Evolutionary conservation across 2,797 vertebrate species (phyloP), one percentile per base, ranked within the genome.

Genomic region (Hybognathus amarus): DNA sequence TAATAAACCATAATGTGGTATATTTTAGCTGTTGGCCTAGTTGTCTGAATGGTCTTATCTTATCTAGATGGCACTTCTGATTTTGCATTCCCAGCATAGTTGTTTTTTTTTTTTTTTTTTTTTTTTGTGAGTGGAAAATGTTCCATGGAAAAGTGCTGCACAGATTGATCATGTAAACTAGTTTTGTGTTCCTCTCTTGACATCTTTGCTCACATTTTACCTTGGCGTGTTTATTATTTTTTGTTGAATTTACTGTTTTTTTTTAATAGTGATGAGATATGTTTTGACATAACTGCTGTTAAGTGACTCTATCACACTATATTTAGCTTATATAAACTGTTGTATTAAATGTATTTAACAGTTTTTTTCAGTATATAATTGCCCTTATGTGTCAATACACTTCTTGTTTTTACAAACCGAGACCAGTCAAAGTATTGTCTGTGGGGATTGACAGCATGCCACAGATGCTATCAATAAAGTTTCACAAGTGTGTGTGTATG

Each of bases 131-230:
- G 24, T 22, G 42, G 3, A 66, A n/a, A 66, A n/a, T 10, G 27
- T 36, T 64, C 6, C 61, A 66, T 66, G 59, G 76, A 78, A 78
- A 77, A 66, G n/a, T 45, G 24, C 38, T 42, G 75, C n/a, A 45
- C 33, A 18, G 54, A 63, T 42, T 27, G 38, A 30, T 10, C 24
- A 63, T 45, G 27, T 36, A 6, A 5, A 5, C 36, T 36, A 36
- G 22, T 42, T 61, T 18, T 50, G 17, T 20, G 54, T 27, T 38
- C 17, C n/a, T 61, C 15, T 61, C 15, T 59, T 75, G 52, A 24
- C n/a, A 75, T 74, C 20, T 47, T 52, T 13, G 30, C 2, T 33
- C 10, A 33, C 47, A 52, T 73, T 73, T 73, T 10, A 50, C 5
- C n/a, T n/a, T n/a, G n/a, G n/a, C 22, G 4, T 12, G 13, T 40